A percentile compares a stretch with the other conserved stretches of the same genome.
Evolutionary conservation across 2,797 vertebrate species (phyloP).

Genomic region (Diplodus puntazzo): DNA sequence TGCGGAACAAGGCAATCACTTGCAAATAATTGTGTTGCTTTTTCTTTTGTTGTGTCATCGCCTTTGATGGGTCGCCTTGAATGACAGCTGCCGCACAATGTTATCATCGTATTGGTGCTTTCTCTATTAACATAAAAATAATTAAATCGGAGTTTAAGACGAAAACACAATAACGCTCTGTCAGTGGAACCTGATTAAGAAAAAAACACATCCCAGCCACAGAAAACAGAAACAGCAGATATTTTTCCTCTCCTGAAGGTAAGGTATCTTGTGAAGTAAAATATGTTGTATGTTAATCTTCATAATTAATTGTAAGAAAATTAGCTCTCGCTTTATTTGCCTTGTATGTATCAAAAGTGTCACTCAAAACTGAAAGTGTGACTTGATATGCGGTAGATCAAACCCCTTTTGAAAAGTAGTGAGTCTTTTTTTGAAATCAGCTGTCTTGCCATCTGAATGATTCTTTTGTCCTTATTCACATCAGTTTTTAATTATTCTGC

Average conservation of each 20-base stretch:
- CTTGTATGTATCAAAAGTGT: slow-evolving; percentile 27
- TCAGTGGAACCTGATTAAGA: slow-evolving; percentile 47
- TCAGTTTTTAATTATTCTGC: slow-evolving; percentile 66
- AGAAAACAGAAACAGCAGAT: slow-evolving; percentile 36
- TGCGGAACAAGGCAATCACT: slow-evolving; percentile 1
- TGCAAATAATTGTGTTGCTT: neutral
- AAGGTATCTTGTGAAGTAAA: slow-evolving; percentile 1
- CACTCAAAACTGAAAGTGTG: slow-evolving; percentile 44
- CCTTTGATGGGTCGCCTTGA: slow-evolving; percentile 19
- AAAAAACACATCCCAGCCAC: slow-evolving; percentile 31
- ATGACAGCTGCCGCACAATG: slow-evolving; percentile 34
- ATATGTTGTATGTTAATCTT: neutral
- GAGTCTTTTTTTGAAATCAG: slow-evolving; percentile 33
- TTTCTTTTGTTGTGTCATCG: neutral
- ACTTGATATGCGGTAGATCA: slow-evolving; percentile 49
- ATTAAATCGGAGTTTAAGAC: slow-evolving; percentile 54
- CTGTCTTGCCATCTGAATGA: slow-evolving; percentile 47
- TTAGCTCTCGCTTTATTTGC: slow-evolving; percentile 12
- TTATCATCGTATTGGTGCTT: no score
- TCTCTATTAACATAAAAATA: slow-evolving; percentile 39
- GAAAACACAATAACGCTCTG: slow-evolving; percentile 38
- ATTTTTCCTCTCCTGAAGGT: slow-evolving; percentile 4
- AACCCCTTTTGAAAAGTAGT: slow-evolving; percentile 38
- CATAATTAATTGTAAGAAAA: slow-evolving; percentile 28
- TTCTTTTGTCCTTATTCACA: slow-evolving; percentile 66